Evolutionary conservation across 2,888 invertebrate species (phyloP), one percentile per base, ranked within the genome.

Genomic region (Pyrrhia umbra): DNA sequence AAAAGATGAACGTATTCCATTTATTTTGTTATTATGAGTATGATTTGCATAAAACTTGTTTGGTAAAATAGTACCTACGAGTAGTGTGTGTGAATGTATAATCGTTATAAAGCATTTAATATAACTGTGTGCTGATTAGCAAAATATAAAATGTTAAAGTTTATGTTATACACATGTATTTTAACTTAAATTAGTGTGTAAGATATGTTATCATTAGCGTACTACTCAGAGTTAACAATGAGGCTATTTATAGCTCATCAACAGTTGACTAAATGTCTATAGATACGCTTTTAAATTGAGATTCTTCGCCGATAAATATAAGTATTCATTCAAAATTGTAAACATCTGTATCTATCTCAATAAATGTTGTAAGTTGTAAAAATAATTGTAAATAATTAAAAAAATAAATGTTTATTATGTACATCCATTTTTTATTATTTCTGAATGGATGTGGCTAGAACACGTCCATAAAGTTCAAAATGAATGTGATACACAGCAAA

Each of bases 351-450:
- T 56, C 60, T 49, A 69, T 18, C 21, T 37, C 23, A 37, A 6
- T 16, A 15, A 56, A 34, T 45, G 18, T 54, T 27, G 6, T 45
- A 51, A 21, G 20, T 58, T 71, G 25, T 60, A 64, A 55, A 75
- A 62, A 46, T 30, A 30, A 43, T 39, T 77, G 77, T 77, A 71
- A 62, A 76, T 77, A 76, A 25, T 42, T 56, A 23, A 1, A 30
- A 40, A 65, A 79, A 71, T 79, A 79, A 77, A 79, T 64, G 57
- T 73, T 47, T 51, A 51, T 42, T 21, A 37, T 5, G 30, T 16
- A 37, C 15, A 25, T 45, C 15, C 13, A 13, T 13, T 30, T 4
- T 34, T 34, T 34, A n/a, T 34, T 30, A n/a, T 34, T 34, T n/a
- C 34, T 34, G 30, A 58, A 42, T 47, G n/a, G n/a, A n/a, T n/a